A percentile compares a stretch with the other conserved stretches of the same genome.
Evolutionary conservation across 2,797 vertebrate species (phyloP).

Genomic region (Morus bassanus): DNA sequence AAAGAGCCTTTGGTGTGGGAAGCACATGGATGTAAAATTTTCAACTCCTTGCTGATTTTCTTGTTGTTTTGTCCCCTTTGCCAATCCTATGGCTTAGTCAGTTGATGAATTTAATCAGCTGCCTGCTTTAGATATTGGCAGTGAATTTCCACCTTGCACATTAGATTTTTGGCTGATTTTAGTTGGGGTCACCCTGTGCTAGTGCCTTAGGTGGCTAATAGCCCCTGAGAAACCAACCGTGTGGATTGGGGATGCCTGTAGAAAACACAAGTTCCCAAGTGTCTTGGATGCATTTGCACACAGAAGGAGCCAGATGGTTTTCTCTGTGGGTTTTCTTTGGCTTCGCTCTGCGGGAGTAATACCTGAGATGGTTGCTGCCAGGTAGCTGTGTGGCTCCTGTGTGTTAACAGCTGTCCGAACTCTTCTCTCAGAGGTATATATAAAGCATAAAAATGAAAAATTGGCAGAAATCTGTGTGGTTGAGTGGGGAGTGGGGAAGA

Average conservation of each 20-base stretch:
- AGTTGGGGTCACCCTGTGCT: not conserved
- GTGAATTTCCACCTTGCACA: not conserved
- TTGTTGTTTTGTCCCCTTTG: not conserved
- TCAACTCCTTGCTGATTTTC: not conserved
- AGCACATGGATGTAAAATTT: not conserved
- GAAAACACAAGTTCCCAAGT: not conserved
- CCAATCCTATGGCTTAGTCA: not conserved
- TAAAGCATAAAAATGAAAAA: not conserved
- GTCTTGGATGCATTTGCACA: not conserved
- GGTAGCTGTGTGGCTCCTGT: not conserved
- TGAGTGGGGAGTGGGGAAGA: not conserved
- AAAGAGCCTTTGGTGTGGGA: not conserved
- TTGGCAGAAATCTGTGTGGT: not conserved
- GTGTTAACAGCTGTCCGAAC: not conserved
- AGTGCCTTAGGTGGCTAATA: not conserved
- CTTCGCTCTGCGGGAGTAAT: not conserved
- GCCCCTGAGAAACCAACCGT: not conserved
- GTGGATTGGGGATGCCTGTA: conserved; percentile 1
- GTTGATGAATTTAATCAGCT: not conserved
- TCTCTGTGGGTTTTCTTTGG: conserved; percentile 14
- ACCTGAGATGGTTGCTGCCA: conserved; percentile 8
- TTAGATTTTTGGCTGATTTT: not conserved
- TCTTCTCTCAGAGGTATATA: not conserved
- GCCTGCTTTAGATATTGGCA: not conserved
- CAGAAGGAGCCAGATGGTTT: conserved; percentile 27